Base-by-base conservation (phyloP, 2,888 invertebrate species). In the Mimumesa dahlbomi region DNA sequence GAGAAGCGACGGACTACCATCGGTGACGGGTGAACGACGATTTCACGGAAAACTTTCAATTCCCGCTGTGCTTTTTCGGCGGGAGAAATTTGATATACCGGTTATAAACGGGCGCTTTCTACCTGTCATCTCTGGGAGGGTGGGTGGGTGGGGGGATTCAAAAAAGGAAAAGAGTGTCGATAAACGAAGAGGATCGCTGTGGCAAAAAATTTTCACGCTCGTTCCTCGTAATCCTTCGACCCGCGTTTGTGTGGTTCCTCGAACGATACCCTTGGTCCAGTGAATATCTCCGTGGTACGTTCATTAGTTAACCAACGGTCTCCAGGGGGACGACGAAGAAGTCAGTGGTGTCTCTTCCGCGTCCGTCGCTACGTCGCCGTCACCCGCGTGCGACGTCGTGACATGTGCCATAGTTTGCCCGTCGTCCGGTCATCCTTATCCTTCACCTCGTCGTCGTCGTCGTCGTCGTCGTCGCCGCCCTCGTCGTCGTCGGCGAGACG, bases 401-500 rank as follows among this genome's bases (percentile, higher is more conserved):
- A 80, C 81, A 79, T 80, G 79, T 75, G 67, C 79, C 72, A 66
- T 68, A 49, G 77, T 48, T 66, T 34, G 50, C 29, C 68, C 25
- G n/a, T 22, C 21, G 50, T 14, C 21, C 48, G 54, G 48, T 63
- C 74, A 42, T 48, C 54, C 38, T 54, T 66, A 18, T 56, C 59
- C 58, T 61, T 40, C 18, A 13, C 50, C 54, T 63, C 22, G 40
- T 36, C 58, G 58, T n/a, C 7, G 59, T 45, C 36, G 19, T 46
- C 31, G 29, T 43, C 45, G 43, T 42, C 13, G 36, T 53, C 42
- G 50, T 66, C 63, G 22, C 52, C 36, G 61, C 46, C 52, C 48
- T 36, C 49, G 48, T 57, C 14, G 57, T 19, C 64, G 63, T 16
- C 59, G 50, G 16, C 19, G 42, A 36, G 43, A 18, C 40, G 49